A percentile compares a stretch with the other conserved stretches of the same genome.
These are phyloP conservation scores for Pachyramphus minor DNA, from an alignment of 2,113 vertebrate genomes.

Conservation along the genomic window DNA sequence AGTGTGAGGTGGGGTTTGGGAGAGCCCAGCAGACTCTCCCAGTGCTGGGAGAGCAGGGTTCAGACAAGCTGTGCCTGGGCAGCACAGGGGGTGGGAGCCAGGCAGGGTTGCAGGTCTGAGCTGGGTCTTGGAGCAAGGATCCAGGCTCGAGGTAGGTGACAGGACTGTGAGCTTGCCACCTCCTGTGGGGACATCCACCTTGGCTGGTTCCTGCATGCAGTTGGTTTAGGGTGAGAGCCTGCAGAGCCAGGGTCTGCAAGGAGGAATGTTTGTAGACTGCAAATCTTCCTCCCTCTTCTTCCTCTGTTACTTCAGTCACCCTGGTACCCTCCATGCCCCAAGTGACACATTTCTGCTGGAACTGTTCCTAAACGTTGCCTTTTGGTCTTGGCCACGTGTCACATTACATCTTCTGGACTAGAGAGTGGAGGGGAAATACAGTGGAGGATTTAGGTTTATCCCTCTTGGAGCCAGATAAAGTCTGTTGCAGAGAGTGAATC, in stretches of 20 bases:
- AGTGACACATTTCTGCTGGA: fast-evolving
- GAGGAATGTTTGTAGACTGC: not conserved
- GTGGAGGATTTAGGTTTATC: not conserved
- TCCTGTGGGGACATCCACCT: not conserved
- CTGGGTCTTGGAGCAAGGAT: not conserved
- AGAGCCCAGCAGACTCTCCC: not conserved
- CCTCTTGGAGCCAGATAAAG: not conserved
- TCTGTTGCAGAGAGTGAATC: not conserved
- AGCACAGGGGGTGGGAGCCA: not conserved
- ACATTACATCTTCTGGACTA: not conserved
- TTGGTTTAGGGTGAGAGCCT: not conserved
- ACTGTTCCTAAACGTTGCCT: not conserved
- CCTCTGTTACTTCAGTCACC: not conserved
- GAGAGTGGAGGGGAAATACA: not conserved
- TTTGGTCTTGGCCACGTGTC: not conserved
- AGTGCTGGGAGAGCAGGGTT: not conserved
- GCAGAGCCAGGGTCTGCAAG: not conserved
- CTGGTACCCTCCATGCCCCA: not conserved
- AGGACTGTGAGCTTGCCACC: not conserved
- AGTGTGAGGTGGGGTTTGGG: not conserved
- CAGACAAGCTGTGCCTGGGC: not conserved
- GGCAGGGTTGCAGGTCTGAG: not conserved
- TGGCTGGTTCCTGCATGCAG: not conserved
- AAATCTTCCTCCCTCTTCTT: not conserved
- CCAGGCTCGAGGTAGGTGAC: not conserved